Conservation (phyloP, 2,888 invertebrate genomes). For the Neoaliturus tenellus region DNA sequence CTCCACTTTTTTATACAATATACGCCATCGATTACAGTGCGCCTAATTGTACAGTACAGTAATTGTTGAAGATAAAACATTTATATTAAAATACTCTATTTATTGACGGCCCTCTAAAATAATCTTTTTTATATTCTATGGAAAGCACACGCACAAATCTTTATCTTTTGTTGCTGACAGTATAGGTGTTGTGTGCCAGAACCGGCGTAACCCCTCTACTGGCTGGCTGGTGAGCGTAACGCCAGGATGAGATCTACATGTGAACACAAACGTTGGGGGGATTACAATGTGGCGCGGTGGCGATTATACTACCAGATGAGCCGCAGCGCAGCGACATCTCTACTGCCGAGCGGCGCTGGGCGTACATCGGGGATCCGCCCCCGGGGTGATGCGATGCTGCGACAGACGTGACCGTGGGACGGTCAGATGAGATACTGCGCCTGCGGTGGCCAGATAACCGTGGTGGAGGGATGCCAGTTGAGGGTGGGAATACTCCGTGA, state of each 20-base stretch:
- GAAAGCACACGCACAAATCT: too few species aligned
- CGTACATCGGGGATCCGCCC: background rate
- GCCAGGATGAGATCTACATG: background rate
- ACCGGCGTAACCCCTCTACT: background rate
- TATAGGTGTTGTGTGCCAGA: background rate
- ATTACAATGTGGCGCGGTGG: background rate
- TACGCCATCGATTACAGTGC: too few species aligned
- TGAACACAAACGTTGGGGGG: background rate
- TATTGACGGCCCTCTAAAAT: too few species aligned
- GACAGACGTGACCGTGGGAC: background rate
- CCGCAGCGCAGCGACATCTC: background rate
- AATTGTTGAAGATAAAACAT: too few species aligned
- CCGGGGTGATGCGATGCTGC: background rate
- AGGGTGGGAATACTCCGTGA: too few species aligned
- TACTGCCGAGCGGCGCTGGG: background rate
- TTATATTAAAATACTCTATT: too few species aligned
- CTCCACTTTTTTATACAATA: too few species aligned
- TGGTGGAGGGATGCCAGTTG: background rate
- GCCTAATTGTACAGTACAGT: too few species aligned
- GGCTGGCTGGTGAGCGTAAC: background rate
- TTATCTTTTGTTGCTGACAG: too few species aligned
- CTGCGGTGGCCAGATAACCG: background rate
- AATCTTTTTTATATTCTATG: too few species aligned
- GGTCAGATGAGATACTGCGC: background rate
- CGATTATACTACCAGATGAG: slow-evolving; percentile 31